Conservation (phyloP, 92 coral and sea anemone genomes). For the Virgularia gustaviana region DNA sequence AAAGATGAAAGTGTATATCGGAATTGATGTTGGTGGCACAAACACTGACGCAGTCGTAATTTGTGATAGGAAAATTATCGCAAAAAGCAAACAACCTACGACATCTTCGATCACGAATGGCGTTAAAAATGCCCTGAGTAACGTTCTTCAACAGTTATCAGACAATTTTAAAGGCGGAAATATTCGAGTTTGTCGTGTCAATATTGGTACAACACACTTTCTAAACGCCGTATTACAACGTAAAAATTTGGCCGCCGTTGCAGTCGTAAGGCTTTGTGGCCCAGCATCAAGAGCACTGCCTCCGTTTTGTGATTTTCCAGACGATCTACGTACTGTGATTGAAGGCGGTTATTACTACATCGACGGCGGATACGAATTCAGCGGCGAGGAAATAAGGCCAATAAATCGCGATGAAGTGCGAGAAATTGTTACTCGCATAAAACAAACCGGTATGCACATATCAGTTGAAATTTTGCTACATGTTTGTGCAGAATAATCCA, state of each 20-base stretch:
- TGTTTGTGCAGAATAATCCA: not conserved
- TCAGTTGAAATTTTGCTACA: not conserved
- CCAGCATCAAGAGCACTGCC: constrained; percentile 76
- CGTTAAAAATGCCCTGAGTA: constrained; percentile 63
- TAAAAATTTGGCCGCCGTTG: constrained; percentile 60
- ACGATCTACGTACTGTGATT: constrained; percentile 61
- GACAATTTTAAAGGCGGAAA: constrained; percentile 43
- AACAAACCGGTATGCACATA: constrained; percentile 64
- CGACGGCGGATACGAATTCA: constrained; percentile 82
- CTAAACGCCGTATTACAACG: constrained; percentile 92
- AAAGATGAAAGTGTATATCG: constrained; percentile 69
- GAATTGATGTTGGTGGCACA: constrained; percentile 97
- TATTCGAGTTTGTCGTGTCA: constrained; percentile 62
- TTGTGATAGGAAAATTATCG: constrained; percentile 48
- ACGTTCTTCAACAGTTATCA: constrained; percentile 60
- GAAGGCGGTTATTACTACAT: constrained; percentile 65
- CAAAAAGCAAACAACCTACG: constrained; percentile 76
- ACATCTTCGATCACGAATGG: constrained; percentile 73
- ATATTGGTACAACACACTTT: constrained; percentile 96
- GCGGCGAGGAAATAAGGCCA: constrained; percentile 55
- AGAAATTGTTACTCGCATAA: constrained; percentile 46
- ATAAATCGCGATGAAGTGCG: constrained; percentile 68
- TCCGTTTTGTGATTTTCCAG: constrained; percentile 85
- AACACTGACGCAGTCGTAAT: constrained; percentile 94
- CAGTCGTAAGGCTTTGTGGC: constrained; percentile 85